Evolutionary conservation across 2,113 vertebrate species (phyloP).

Genomic region (Microcebus ravelobensis): DNA sequence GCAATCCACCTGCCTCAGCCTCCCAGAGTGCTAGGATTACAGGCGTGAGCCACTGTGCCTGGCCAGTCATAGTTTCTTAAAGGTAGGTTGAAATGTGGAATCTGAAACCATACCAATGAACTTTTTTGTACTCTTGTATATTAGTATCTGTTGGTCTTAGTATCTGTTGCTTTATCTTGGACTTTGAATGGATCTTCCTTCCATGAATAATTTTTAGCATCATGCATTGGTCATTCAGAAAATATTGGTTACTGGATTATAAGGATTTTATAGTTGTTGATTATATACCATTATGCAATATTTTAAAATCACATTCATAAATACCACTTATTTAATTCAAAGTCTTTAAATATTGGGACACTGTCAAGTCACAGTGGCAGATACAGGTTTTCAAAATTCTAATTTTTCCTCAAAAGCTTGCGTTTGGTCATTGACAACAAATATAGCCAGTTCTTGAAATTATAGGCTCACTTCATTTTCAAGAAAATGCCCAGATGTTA

Average conservation of each 20-base stretch:
- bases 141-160: neutral
- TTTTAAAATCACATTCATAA: neutral
- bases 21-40: too few relatives aligned
- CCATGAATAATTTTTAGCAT: neutral
- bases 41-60: too few relatives aligned
- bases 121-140: neutral
- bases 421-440: neutral
- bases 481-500: neutral
- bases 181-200: neutral
- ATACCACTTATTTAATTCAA: neutral
- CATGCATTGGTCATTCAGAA: neutral
- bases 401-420: neutral
- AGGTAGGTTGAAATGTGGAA: neutral
- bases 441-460: neutral
- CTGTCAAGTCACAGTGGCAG: neutral
- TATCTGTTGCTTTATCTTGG: neutral
- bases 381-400: neutral
- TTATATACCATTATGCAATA: neutral
- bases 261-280: neutral
- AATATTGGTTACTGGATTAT: neutral
- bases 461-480: neutral
- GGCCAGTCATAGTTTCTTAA: neutral
- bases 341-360: neutral
- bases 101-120: neutral
- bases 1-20: too few relatives aligned